Percentiles rank a stretch among this genome's conserved stretches.
phyloP scores from a whole-genome alignment of 2,888 invertebrate genomes.

The Ophion obscuratus region DNA sequence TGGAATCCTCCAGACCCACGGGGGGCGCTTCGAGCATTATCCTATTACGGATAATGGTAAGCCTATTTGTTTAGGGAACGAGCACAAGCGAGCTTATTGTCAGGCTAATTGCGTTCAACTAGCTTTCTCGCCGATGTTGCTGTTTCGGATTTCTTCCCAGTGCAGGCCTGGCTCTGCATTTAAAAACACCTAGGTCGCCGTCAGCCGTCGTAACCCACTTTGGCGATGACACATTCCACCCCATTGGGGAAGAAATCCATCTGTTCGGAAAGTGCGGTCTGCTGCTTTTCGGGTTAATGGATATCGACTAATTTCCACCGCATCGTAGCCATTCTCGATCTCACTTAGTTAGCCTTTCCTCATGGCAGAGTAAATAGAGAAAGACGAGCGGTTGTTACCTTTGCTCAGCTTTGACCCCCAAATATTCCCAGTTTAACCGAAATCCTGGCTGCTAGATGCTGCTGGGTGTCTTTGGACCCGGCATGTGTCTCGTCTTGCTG shows the following conservation, averaged over 20 bases:
- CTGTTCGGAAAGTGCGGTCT: not conserved
- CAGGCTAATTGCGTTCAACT: slow-evolving; percentile 61
- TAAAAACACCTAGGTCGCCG: slow-evolving; percentile 2
- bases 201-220: not conserved
- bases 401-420: slow-evolving; percentile 17
- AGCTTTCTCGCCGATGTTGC: slow-evolving; percentile 20
- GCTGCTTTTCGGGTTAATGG: slow-evolving; percentile 31
- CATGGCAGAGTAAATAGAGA: not conserved
- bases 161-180: slow-evolving; percentile 6
- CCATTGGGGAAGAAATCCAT: not conserved
- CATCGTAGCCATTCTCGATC: slow-evolving; percentile 33
- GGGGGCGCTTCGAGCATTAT: slow-evolving; percentile 71
- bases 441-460: slow-evolving; percentile 13
- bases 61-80: slow-evolving; percentile 80
- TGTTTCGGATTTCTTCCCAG: slow-evolving; percentile 43
- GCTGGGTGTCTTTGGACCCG: slow-evolving; percentile 14
- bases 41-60: slow-evolving; percentile 80
- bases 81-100: slow-evolving; percentile 57
- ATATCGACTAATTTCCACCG: slow-evolving; percentile 18
- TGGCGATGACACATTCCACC: slow-evolving; percentile 1
- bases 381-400: slow-evolving; percentile 9
- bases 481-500: slow-evolving; percentile 45
- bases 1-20: slow-evolving; percentile 39
- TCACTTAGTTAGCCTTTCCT: slow-evolving; percentile 13
- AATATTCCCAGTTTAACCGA: not conserved